Conservation (phyloP, 2,113 vertebrate genomes). For the Scomber scombrus region DNA sequence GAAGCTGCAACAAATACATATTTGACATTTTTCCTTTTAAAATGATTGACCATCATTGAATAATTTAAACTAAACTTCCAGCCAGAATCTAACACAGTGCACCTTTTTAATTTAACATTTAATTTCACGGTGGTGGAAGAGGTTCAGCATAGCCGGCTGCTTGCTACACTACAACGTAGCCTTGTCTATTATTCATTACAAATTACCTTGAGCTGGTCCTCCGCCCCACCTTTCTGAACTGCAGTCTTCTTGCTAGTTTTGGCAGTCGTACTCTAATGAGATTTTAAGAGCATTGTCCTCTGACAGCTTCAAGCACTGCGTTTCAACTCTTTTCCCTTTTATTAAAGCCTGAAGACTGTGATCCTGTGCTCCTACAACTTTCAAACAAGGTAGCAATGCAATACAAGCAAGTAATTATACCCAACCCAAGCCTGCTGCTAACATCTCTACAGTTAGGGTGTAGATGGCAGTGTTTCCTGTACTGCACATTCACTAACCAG, state of each 20-base stretch:
- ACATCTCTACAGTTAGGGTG: background rate
- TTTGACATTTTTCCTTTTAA: too few species aligned
- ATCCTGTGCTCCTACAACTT: slow-evolving; percentile 22
- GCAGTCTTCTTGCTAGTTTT: slow-evolving; percentile 34
- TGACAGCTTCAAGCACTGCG: slow-evolving; percentile 17
- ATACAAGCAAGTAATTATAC: background rate
- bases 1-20: too few species aligned
- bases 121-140: slow-evolving; percentile 20
- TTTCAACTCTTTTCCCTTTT: slow-evolving; percentile 43
- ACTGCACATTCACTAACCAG: background rate
- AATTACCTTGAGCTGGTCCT: slow-evolving; percentile 30
- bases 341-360: slow-evolving; percentile 17
- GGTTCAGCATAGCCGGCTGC: slow-evolving; percentile 1
- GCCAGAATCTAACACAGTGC: too few species aligned
- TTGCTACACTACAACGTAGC: slow-evolving; percentile 11
- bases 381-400: slow-evolving; percentile 13
- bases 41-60: too few species aligned
- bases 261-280: slow-evolving; percentile 52
- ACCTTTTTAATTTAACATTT: slow-evolving; percentile 35
- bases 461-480: background rate
- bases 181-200: slow-evolving; percentile 31
- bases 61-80: too few species aligned
- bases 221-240: slow-evolving; percentile 28
- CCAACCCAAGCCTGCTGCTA: background rate
- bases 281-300: slow-evolving; percentile 61